Evolutionary conservation across 2,797 vertebrate species (phyloP).

Genomic region (Notoglanidium macrostoma): DNA sequence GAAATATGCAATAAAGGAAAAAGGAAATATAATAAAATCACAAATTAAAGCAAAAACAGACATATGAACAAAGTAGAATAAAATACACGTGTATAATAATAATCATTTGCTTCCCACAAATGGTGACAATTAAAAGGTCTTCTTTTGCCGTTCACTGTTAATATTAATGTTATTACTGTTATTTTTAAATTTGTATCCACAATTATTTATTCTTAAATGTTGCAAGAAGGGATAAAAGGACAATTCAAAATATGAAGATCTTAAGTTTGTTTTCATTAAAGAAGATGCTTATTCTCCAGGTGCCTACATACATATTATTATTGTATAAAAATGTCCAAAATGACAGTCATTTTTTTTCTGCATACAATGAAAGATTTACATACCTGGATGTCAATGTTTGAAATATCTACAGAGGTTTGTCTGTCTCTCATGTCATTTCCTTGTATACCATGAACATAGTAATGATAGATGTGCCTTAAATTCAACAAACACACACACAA

Average conservation of each 20-base stretch:
- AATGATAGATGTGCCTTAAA: constrained; percentile 93
- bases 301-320: background rate
- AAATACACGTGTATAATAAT: background rate
- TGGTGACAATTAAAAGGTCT: background rate
- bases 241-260: background rate
- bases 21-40: background rate
- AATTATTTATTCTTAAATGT: background rate
- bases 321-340: background rate
- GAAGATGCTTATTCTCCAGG: background rate
- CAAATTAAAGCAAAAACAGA: background rate
- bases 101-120: background rate
- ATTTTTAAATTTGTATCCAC: background rate
- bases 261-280: too few species aligned
- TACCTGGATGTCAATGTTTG: constrained; percentile 87
- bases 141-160: background rate
- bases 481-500: constrained; percentile 15
- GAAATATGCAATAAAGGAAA: too few species aligned
- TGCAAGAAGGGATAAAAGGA: background rate
- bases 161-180: background rate
- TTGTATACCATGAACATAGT: constrained; percentile 89
- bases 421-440: constrained; percentile 73
- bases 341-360: background rate
- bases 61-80: background rate
- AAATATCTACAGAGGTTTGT: constrained; percentile 56
- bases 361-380: constrained; percentile 24